Evolutionary conservation across 1,140 invertebrate genomes (phyloP).

Genomic region (Aphaenogaster ashmeadi): DNA sequence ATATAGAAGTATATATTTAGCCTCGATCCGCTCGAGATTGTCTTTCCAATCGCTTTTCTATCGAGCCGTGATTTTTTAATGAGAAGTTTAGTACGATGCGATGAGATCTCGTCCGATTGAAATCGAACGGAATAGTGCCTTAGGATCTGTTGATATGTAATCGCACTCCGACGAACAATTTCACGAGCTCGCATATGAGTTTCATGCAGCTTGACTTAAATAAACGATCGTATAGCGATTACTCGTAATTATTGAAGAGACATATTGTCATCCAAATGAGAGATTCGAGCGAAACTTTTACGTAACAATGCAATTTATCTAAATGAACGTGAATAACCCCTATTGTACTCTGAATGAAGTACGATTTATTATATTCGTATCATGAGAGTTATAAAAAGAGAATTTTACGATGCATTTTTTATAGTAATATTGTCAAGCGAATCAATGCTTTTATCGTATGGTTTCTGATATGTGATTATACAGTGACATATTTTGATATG

Average conservation of each 20-base stretch:
- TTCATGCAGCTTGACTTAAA: slow-evolving; percentile 6
- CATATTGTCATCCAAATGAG: slow-evolving; percentile 40
- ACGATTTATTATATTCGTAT: slow-evolving; percentile 32
- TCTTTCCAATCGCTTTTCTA: slow-evolving; percentile 48
- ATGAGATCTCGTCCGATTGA: neutral
- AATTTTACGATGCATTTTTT: slow-evolving; percentile 3
- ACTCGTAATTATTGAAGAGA: slow-evolving; percentile 39
- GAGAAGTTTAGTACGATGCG: neutral
- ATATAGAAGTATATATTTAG: slow-evolving; percentile 65
- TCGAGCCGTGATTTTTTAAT: slow-evolving; percentile 30
- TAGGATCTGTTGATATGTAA: slow-evolving; percentile 39
- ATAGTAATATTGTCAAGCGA: slow-evolving; percentile 33
- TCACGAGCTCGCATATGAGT: neutral
- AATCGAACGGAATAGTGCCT: neutral
- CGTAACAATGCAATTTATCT: slow-evolving; percentile 32
- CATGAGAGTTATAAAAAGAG: slow-evolving; percentile 25
- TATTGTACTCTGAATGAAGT: slow-evolving; percentile 19
- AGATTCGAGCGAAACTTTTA: slow-evolving; percentile 14
- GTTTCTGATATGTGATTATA: slow-evolving; percentile 35
- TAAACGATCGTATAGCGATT: slow-evolving; percentile 1
- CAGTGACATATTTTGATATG: neutral
- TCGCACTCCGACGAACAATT: slow-evolving; percentile 6
- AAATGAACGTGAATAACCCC: slow-evolving; percentile 12
- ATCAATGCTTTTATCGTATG: slow-evolving; percentile 48
- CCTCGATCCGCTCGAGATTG: slow-evolving; percentile 70